These are phyloP conservation scores for Calosoma granatense DNA, from an alignment of 1,140 invertebrate genomes.

Conservation along the genomic window DNA sequence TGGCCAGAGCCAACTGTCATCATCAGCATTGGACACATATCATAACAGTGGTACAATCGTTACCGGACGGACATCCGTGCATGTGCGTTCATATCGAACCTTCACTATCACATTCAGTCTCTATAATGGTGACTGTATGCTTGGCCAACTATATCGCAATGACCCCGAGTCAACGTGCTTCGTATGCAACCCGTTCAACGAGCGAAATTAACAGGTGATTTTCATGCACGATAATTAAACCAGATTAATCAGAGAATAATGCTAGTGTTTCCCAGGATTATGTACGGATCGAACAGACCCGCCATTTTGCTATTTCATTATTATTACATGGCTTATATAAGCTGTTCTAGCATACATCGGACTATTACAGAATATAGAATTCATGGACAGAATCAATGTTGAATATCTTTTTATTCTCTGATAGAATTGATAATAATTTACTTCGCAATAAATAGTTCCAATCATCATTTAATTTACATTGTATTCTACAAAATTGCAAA, in stretches of 20 bases:
- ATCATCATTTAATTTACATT: too few relatives aligned
- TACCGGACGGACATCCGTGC: neutral
- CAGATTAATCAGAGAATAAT: neutral
- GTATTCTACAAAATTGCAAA: too few relatives aligned
- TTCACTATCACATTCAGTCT: neutral
- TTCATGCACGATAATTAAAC: too few relatives aligned
- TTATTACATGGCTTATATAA: too few relatives aligned
- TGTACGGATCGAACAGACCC: neutral
- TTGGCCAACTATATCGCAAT: neutral
- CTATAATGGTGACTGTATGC: neutral
- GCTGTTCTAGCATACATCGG: too few relatives aligned
- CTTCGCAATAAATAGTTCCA: too few relatives aligned
- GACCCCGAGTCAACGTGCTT: neutral
- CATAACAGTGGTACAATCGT: neutral
- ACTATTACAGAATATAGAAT: too few relatives aligned
- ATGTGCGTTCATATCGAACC: neutral
- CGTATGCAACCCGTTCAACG: neutral
- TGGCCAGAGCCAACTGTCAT: neutral
- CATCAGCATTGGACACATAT: neutral
- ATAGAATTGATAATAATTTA: too few relatives aligned
- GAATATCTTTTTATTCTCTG: too few relatives aligned
- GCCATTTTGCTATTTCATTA: too few relatives aligned
- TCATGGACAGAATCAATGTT: too few relatives aligned
- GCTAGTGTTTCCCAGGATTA: neutral
- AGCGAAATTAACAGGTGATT: neutral